Evolutionary conservation across 1,140 invertebrate species (phyloP).

Genomic region (Acromyrmex echinatior): DNA sequence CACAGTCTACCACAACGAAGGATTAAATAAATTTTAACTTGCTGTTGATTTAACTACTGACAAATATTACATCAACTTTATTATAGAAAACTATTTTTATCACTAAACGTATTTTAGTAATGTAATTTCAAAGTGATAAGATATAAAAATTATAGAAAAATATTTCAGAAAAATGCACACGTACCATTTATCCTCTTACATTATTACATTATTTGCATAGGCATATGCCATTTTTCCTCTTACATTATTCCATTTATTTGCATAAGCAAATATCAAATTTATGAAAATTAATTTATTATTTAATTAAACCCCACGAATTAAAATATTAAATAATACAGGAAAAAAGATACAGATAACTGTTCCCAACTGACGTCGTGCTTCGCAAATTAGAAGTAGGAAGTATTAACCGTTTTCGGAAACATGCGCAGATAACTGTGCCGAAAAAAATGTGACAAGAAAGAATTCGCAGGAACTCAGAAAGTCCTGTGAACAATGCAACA

Average conservation of each 20-base stretch:
- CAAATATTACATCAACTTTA: background rate
- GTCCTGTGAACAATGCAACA: slow-evolving; percentile 59
- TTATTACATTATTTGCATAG: background rate
- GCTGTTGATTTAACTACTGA: slow-evolving; percentile 6
- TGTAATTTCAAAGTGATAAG: background rate
- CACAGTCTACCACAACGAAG: slow-evolving; percentile 6
- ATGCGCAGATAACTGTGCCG: background rate
- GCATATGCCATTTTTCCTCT: background rate
- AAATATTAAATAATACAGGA: background rate
- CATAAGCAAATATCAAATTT: background rate
- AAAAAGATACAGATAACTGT: background rate
- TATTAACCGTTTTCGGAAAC: background rate
- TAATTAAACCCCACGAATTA: background rate
- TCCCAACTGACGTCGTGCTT: background rate
- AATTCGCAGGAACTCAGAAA: background rate
- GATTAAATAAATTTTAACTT: slow-evolving; percentile 34
- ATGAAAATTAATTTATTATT: slow-evolving; percentile 6
- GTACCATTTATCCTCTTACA: background rate
- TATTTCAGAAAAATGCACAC: background rate
- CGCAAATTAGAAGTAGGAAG: slow-evolving; percentile 1
- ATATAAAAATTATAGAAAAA: background rate
- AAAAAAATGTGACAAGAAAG: slow-evolving; percentile 34
- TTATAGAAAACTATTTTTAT: background rate
- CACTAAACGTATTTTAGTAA: background rate
- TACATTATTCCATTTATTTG: background rate